Base-by-base conservation (phyloP, 1,140 invertebrate genomes). In the Neodiprion fabricii region DNA sequence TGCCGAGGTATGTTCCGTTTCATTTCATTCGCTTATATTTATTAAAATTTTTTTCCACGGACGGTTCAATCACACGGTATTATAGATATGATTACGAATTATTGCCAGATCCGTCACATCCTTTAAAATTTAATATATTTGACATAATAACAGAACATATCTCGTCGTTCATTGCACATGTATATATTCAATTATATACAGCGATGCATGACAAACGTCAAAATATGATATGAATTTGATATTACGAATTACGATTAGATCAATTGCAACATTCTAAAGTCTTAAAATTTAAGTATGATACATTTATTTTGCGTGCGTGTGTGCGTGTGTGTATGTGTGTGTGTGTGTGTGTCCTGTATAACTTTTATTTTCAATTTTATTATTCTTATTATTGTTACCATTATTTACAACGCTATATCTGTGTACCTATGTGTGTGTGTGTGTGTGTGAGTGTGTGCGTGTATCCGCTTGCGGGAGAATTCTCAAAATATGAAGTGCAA, bases 161-260 rank as follows among this genome's bases (percentile, higher is more conserved):
- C 53, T 61, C 53, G 53, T 61, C 53, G n/a, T 61, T 61, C 5
- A 17, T 40, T 40, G 28, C 28, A 40, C 28, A 40, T 40, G 28
- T 40, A 40, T 61, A 61, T 61, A 61, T 61, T 9, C 53, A 61
- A 61, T 61, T 61, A 61, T 61, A 61, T 61, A 61, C 53, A 61
- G 8, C 53, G 53, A 61, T 61, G 53, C 53, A 61, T 61, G 53
- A 61, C 53, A 17, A 11, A 61, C 53, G n/a, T 61, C n/a, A 61
- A 61, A 61, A 61, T 61, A 61, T 61, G 53, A 61, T 61, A 61
- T 61, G 53, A 61, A 61, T 61, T 61, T 61, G 53, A 61, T 61
- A 61, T 61, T 61, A 61, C 11, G 53, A 61, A 61, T 61, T 61
- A 61, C 53, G 53, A 61, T 61, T 61, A 61, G 53, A 61, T 9